Evolutionary conservation across 1,140 invertebrate genomes (phyloP), one percentile per base, ranked within the genome.

Genomic region (Alviniconcha marisindica): DNA sequence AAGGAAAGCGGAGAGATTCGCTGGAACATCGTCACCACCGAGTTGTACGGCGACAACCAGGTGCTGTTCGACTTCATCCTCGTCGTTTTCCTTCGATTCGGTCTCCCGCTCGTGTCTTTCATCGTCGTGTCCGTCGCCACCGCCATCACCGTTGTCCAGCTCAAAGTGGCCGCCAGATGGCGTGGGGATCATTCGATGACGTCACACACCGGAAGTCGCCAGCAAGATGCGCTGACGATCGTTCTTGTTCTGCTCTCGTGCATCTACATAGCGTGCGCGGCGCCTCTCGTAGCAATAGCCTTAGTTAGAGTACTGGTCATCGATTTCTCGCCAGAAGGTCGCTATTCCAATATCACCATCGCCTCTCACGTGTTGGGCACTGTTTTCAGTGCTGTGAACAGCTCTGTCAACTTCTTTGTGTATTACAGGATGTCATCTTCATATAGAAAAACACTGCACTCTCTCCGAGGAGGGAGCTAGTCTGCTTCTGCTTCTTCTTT

Each of bases 11-110:
- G 66, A 36, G 66, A 71, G 66, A 33, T 54, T 4, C 42, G 12
- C 31, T 77, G 76, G 76, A 77, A 56, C 76, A 77, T 77, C 76
- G 76, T 77, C 48, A 77, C 44, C 44, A 54, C 76, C n/a, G 28
- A 54, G 1, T 7, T 77, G 21, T 56, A 54, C 48, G 31, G 21
- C 5, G 44, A 54, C 24, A 31, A 77, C 44, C 21, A 44, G 44
- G 48, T 54, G 24, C n/a, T 77, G 44, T 24, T 77, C n/a, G 51
- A 77, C 44, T 54, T 77, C 76, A 18, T 77, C 51, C 76, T 77
- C 76, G 48, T 77, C 76, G 51, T 77, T 54, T 48, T 77, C 44
- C 44, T 77, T 18, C 76, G 44, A 15, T 51, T 60, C 76, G 12
- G 51, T 48, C 28, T 77, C 44, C 76, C 76, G 14, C 21, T 77